These are phyloP conservation scores for Oryctolagus cuniculus DNA, from an alignment of 2,113 vertebrate genomes.

Conservation along the genomic window DNA sequence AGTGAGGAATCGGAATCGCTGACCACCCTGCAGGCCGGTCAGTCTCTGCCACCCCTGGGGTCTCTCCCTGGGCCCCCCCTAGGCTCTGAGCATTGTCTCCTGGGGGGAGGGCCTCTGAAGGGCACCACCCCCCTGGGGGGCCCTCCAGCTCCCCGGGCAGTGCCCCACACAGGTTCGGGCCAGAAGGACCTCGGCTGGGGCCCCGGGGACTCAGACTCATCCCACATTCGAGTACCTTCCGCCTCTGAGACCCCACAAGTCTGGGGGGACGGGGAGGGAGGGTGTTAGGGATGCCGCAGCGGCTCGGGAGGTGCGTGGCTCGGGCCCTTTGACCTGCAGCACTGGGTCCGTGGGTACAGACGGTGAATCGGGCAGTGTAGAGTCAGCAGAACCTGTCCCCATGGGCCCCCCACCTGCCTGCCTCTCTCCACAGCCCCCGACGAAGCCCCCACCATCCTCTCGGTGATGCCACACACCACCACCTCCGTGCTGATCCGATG, in stretches of 20 bases:
- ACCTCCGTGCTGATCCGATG: slow-evolving; percentile 97
- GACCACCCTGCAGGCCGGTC: slow-evolving; percentile 98
- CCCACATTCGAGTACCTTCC: not conserved
- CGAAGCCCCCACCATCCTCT: slow-evolving; percentile 93
- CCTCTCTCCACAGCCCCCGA: slow-evolving; percentile 90
- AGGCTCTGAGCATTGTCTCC: not conserved
- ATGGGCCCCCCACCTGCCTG: not conserved
- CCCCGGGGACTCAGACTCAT: not conserved
- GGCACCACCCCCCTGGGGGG: not conserved
- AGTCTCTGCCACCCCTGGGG: slow-evolving; percentile 52
- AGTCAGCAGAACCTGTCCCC: not conserved
- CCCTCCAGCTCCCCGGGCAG: not conserved
- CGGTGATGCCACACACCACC: slow-evolving; percentile 96
- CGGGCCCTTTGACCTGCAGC: not conserved
- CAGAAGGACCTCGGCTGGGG: not conserved
- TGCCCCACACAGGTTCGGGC: not conserved
- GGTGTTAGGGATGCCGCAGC: not conserved
- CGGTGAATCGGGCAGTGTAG: not conserved
- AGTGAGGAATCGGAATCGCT: slow-evolving; percentile 96
- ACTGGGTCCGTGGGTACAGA: not conserved
- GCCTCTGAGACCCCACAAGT: not conserved
- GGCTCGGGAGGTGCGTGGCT: not conserved
- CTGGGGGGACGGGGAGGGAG: fast-evolving
- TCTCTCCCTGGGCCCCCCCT: not conserved
- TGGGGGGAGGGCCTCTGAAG: not conserved